These are phyloP conservation scores for Pomacea maculata DNA, from an alignment of 1,140 invertebrate species.

Conservation along the genomic window DNA sequence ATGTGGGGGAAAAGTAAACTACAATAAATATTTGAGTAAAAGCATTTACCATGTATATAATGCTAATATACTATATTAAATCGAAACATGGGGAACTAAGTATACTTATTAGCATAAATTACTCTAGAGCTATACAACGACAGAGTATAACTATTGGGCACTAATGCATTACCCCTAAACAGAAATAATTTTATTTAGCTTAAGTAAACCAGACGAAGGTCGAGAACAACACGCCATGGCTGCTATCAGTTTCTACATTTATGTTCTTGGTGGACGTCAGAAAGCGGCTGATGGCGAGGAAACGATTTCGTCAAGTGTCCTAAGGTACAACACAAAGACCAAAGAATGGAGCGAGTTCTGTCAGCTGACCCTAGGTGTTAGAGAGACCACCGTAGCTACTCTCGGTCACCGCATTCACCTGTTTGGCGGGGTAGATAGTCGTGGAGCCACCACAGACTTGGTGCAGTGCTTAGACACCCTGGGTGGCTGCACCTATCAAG, in stretches of 20 bases:
- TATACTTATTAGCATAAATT: too few relatives aligned
- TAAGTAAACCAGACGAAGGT: neutral
- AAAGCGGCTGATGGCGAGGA: conserved; percentile 13
- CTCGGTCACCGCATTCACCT: conserved; percentile 11
- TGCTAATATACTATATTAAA: too few relatives aligned
- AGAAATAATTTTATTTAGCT: too few relatives aligned
- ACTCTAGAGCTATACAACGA: neutral
- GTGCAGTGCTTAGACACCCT: conserved; percentile 5
- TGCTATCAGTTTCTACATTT: neutral
- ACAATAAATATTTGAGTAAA: too few relatives aligned
- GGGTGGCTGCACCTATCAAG: neutral
- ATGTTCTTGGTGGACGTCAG: conserved; percentile 15
- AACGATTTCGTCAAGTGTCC: neutral
- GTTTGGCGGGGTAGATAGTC: neutral
- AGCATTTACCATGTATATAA: too few relatives aligned
- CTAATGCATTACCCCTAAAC: too few relatives aligned
- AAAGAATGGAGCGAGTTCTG: neutral
- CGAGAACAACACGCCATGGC: conserved; percentile 16
- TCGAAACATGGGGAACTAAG: too few relatives aligned
- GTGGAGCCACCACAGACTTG: neutral
- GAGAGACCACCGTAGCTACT: neutral
- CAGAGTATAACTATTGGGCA: neutral
- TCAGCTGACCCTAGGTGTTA: neutral
- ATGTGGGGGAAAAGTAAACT: too few relatives aligned
- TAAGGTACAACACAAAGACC: neutral